Conservation (phyloP, 2,888 invertebrate genomes). For the Drosophila affinis region DNA sequence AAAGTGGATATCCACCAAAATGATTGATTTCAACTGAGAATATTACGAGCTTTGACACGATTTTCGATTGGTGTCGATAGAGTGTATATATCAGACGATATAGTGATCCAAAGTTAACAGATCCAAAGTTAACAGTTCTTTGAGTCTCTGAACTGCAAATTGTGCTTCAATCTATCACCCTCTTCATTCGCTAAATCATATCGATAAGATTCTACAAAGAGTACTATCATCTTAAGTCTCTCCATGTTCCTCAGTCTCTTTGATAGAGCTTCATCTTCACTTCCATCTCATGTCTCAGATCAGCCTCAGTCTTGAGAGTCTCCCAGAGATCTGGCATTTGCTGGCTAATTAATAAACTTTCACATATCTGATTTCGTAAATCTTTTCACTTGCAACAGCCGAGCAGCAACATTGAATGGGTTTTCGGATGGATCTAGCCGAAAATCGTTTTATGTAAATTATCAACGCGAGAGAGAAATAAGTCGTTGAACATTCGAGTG, state of each 20-base stretch:
- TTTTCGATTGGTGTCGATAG: no score
- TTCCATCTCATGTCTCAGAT: not conserved
- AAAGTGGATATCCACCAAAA: no score
- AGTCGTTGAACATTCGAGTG: not conserved
- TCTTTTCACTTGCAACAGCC: constrained; percentile 69
- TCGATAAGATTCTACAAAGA: no score
- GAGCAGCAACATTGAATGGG: constrained; percentile 6
- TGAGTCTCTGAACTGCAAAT: no score
- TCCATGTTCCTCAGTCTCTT: not conserved
- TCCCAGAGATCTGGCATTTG: constrained; percentile 18
- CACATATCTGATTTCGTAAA: constrained; percentile 60
- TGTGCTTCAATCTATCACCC: no score
- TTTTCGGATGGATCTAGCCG: constrained; percentile 30
- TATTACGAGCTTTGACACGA: no score
- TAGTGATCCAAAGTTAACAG: no score
- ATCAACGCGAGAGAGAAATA: constrained; percentile 33
- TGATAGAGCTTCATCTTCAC: not conserved
- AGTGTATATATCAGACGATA: no score
- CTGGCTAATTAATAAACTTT: constrained; percentile 75
- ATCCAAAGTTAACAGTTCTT: no score
- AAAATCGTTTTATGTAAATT: constrained; percentile 71
- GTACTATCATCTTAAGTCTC: no score
- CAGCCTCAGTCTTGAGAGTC: constrained; percentile 3
- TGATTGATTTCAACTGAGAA: no score
- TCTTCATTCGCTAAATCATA: no score